Evolutionary conservation across 2,888 invertebrate genomes (phyloP).

Genomic region (Limnephilus lunatus): DNA sequence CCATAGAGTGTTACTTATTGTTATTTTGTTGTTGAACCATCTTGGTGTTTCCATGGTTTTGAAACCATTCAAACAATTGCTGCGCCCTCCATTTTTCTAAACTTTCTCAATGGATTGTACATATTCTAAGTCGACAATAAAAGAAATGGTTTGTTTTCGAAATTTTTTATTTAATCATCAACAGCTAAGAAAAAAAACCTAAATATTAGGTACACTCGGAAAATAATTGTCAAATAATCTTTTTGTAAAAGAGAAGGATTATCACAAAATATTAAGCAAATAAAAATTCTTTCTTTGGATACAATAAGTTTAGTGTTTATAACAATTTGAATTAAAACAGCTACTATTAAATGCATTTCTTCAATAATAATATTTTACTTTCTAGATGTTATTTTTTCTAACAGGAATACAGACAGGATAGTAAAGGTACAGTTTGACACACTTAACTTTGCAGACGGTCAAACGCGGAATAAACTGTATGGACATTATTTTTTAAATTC

Average conservation of each 20-base stretch:
- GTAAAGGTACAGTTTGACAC: neutral
- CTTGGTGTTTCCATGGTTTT: too few species aligned
- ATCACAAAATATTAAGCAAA: constrained; percentile 51
- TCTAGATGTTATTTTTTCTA: neutral
- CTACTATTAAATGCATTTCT: constrained; percentile 46
- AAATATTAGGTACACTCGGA: constrained; percentile 66
- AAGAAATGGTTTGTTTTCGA: constrained; percentile 1
- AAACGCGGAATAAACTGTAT: neutral
- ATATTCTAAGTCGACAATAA: neutral
- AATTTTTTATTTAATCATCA: constrained; percentile 58
- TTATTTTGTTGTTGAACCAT: too few species aligned
- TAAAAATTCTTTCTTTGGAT: constrained; percentile 45
- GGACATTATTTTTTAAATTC: neutral
- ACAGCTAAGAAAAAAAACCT: constrained; percentile 65
- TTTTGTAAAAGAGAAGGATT: constrained; percentile 45
- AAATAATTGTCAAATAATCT: constrained; percentile 62
- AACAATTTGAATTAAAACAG: constrained; percentile 25
- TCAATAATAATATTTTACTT: constrained; percentile 3
- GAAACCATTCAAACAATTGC: too few species aligned
- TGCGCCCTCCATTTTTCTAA: too few species aligned
- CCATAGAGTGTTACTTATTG: too few species aligned
- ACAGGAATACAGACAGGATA: neutral
- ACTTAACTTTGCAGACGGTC: neutral
- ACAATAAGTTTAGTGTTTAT: constrained; percentile 8
- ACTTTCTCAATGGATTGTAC: neutral